Conservation (phyloP, 2,888 invertebrate genomes). For the Trissolcus japonicus region DNA sequence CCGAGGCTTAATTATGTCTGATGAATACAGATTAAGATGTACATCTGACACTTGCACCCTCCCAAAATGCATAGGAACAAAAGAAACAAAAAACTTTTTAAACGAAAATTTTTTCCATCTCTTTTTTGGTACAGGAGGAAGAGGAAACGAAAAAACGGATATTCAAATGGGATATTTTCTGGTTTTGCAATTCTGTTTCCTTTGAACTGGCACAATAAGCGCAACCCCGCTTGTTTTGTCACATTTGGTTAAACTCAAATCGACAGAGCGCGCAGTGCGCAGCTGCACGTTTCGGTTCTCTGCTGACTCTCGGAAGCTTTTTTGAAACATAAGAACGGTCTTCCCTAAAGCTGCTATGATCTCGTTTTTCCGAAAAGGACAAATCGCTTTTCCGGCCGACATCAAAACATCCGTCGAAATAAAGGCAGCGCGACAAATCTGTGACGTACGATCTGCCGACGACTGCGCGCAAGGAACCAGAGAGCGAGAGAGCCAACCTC, state of each 20-base stretch:
- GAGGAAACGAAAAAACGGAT: not conserved
- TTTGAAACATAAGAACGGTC: constrained; percentile 56
- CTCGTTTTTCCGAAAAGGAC: constrained; percentile 55
- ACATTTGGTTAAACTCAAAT: constrained; percentile 45
- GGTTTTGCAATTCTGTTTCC: constrained; percentile 35
- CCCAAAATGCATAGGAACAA: not conserved
- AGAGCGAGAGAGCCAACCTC: constrained; percentile 13
- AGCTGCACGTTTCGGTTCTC: constrained; percentile 33
- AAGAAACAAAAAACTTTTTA: not conserved
- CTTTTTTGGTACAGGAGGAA: not conserved
- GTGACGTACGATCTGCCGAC: constrained; percentile 24
- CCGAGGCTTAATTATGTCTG: no score
- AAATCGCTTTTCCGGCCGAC: constrained; percentile 53
- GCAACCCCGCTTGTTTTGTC: constrained; percentile 37
- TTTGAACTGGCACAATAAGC: constrained; percentile 34
- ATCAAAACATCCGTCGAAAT: constrained; percentile 41
- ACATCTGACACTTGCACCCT: not conserved
- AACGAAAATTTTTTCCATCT: not conserved
- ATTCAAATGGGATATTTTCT: constrained; percentile 36
- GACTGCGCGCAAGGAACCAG: not conserved
- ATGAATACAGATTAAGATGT: no score
- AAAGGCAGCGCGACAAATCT: constrained; percentile 35
- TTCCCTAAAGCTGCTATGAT: constrained; percentile 35
- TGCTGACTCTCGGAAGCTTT: constrained; percentile 42
- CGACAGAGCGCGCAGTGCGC: constrained; percentile 37